Conservation (phyloP, 2,888 invertebrate species). For the Fragum whitleyi region DNA sequence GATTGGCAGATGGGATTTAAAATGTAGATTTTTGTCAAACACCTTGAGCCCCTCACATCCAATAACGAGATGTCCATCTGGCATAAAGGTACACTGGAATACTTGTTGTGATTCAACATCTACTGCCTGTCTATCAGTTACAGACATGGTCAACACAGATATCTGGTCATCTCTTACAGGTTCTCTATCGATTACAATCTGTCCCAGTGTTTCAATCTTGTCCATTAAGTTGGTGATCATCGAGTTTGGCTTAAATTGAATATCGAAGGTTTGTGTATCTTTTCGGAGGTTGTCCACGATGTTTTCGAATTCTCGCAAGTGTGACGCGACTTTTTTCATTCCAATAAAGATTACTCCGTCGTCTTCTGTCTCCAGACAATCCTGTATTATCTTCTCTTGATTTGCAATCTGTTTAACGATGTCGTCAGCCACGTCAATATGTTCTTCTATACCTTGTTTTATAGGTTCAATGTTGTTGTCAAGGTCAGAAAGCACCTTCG, state of each 20-base stretch:
- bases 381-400: neutral
- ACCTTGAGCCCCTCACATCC: neutral
- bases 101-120: neutral
- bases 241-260: neutral
- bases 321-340: conserved; percentile 7
- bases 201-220: neutral
- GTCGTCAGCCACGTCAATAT: neutral
- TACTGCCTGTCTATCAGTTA: neutral
- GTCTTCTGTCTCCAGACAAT: neutral
- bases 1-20: neutral
- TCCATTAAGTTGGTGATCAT: neutral
- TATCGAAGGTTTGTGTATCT: neutral
- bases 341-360: neutral
- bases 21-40: neutral
- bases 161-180: neutral
- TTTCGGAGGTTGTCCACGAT: neutral
- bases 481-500: neutral
- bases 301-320: neutral
- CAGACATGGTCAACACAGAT: neutral
- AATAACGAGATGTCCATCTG: conserved; percentile 1
- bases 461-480: neutral
- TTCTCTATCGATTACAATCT: neutral
- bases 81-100: neutral
- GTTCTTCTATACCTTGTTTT: neutral
- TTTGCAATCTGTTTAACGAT: neutral